Conservation (phyloP, 2,888 invertebrate genomes). For the Limnephilus marmoratus region DNA sequence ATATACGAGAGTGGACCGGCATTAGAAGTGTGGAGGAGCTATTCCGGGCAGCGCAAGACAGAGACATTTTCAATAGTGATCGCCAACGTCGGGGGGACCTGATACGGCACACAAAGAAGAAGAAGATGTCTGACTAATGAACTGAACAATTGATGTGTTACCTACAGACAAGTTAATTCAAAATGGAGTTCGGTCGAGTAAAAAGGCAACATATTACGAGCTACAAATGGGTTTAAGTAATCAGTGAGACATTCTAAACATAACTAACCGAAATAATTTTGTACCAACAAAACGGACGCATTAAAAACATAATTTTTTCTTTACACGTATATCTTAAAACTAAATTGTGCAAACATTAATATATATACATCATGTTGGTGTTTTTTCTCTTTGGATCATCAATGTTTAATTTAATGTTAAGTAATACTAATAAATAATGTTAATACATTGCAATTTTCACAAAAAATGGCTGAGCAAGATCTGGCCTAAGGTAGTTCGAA, state of each 20-base stretch:
- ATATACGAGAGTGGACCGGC: no score
- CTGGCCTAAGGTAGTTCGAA: background rate
- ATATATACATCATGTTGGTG: background rate
- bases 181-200: no score
- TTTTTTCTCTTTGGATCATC: background rate
- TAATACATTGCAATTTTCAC: background rate
- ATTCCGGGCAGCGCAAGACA: no score
- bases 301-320: background rate
- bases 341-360: constrained; percentile 2
- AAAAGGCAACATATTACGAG: no score
- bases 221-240: no score
- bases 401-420: background rate
- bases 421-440: background rate
- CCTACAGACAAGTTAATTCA: no score
- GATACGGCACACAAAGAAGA: no score
- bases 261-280: background rate
- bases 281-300: background rate
- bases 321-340: background rate
- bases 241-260: background rate
- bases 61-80: no score
- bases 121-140: no score
- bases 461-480: background rate
- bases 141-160: no score
- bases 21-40: no score
- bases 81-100: no score